Evolutionary conservation across 2,888 invertebrate genomes (phyloP).

Genomic region (Trilocha varians): DNA sequence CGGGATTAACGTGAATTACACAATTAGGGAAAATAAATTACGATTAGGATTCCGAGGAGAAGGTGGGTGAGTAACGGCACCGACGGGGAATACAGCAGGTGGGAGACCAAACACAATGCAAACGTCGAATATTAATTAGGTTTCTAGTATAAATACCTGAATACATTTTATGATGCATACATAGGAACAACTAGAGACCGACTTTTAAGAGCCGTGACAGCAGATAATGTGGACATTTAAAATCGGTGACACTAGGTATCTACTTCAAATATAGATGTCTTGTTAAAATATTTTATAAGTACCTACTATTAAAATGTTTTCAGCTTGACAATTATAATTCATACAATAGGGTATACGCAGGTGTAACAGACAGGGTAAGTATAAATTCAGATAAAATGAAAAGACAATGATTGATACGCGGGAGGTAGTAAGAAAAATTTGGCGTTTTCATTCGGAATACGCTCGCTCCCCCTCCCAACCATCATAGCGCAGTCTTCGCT

Average conservation of each 20-base stretch:
- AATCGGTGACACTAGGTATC: too few relatives aligned
- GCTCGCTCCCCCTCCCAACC: slow-evolving; percentile 20
- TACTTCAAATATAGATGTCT: neutral
- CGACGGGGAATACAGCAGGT: slow-evolving; percentile 16
- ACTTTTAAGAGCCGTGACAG: too few relatives aligned
- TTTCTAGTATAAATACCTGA: too few relatives aligned
- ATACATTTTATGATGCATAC: too few relatives aligned
- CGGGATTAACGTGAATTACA: slow-evolving; percentile 49
- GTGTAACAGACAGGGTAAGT: slow-evolving; percentile 4
- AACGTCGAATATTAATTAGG: slow-evolving; percentile 6
- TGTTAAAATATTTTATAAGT: too few relatives aligned
- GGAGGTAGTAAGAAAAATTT: slow-evolving; percentile 30
- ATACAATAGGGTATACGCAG: neutral
- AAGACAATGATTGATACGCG: slow-evolving; percentile 51
- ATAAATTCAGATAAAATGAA: slow-evolving; percentile 30
- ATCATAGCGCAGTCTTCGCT: slow-evolving; percentile 40
- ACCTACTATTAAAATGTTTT: slow-evolving; percentile 1
- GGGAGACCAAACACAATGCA: slow-evolving; percentile 9
- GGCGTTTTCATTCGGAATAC: slow-evolving; percentile 31
- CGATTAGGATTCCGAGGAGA: slow-evolving; percentile 30
- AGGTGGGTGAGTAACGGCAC: slow-evolving; percentile 18
- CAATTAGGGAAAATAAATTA: slow-evolving; percentile 56
- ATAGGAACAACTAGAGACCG: too few relatives aligned
- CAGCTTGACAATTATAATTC: neutral
- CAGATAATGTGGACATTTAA: too few relatives aligned